Base-by-base conservation (phyloP, 2,797 vertebrate genomes). In the Manis pentadactyla region DNA sequence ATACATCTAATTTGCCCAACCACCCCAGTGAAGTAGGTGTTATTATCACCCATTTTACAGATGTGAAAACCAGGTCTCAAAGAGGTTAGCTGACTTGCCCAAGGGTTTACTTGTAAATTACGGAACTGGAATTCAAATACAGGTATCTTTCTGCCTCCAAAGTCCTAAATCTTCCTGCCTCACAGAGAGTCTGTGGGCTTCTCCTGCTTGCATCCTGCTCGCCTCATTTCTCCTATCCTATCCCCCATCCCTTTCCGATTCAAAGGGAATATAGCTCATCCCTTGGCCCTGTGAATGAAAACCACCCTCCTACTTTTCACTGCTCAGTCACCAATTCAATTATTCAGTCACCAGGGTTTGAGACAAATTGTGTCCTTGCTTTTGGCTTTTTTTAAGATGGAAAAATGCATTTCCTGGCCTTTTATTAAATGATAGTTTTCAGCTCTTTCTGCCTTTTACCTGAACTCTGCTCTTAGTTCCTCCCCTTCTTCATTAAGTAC, bases 301-400 rank as follows among this genome's bases (percentile, higher is more conserved):
- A 14, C 15, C 59, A 42, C 39, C 37, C 73, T 95, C 71, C 77
- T 21, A 1, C n/a, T 87, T 39, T 49, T 71, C 73, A 53, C 46
- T 88, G 59, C 37, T 88, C n/a, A 71, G 46, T 49, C 86, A 64
- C 79, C 18, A 42, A 37, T 37, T 51, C n/a, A 49, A 39, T 77
- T 49, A 39, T 90, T 94, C 82, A 9, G 14, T 90, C n/a, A 29
- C 42, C 25, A 83, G 42, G 13, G 42, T 74, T 77, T 83, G 69
- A 89, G 57, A 63, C 59, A 78, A n/a, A 46, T 71, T 83, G 63
- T 94, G 31, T 73, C 89, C 61, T 91, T 88, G 39, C 64, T 74
- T 88, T 87, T 96, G 71, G 66, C 42, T 89, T 68, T 71, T 95
- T 94, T 81, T 77, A 68, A 86, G 63, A 86, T 66, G 46, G 79